Base-by-base conservation (phyloP, 1,140 invertebrate genomes). In the Drosophila busckii region DNA sequence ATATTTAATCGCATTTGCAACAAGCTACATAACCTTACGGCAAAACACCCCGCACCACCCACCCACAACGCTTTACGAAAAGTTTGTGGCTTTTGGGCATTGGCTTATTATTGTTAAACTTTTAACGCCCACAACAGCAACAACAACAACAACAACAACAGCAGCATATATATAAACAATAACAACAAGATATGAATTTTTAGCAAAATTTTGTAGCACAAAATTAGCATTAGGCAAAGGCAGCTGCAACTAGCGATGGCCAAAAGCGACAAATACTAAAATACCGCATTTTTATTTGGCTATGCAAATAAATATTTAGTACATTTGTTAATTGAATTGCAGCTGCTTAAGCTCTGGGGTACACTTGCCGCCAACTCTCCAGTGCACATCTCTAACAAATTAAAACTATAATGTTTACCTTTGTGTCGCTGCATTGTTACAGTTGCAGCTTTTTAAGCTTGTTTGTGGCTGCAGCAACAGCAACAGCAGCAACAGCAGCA, bases 61-160 rank as follows among this genome's bases (percentile, higher is more conserved):
- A n/a, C n/a, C n/a, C n/a, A n/a, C n/a, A n/a, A n/a, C n/a, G n/a
- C n/a, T n/a, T n/a, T n/a, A n/a, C n/a, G n/a, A n/a, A 52, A 49
- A 63, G 54, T 58, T 70, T 66, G 35, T 63, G 44, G 44, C 64
- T 62, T 80, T 70, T 75, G 75, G 68, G 64, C 69, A 82, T 80
- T 80, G 82, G 75, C 75, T 75, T 80, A 80, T 82, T 80, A 82
- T 80, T 80, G 75, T 80, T 82, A 61, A 80, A 80, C 75, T 80
- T 80, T 69, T 82, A 75, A 49, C 69, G 38, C 76, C 73, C 76
- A 55, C 75, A 68, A 55, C 59, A 65, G 9, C 19, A 23, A 8
- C 10, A 46, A 46, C 20, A 42, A 41, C 13, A 49, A 73, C 31
- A 55, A 9, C 48, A 58, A 40, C 45, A 53, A 15, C 54, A 40